phyloP scores from a whole-genome alignment of 2,113 vertebrate species.

The Procavia capensis region DNA sequence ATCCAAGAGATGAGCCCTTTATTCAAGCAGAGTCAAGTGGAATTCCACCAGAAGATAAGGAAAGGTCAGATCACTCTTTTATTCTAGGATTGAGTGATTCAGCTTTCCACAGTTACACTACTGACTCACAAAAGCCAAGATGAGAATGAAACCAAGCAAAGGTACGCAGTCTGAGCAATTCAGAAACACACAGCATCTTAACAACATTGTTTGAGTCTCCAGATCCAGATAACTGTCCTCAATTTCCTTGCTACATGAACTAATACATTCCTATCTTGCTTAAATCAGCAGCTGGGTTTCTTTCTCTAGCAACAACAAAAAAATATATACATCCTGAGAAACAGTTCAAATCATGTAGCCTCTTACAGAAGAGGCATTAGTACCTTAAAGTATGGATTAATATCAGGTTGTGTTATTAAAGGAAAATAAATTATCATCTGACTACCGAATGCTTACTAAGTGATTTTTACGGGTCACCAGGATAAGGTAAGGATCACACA shows the following conservation, averaged over 20 bases:
- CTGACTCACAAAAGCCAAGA: not conserved
- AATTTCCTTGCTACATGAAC: not conserved
- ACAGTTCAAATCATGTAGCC: not conserved
- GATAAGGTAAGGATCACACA: not conserved
- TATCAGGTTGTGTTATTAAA: not conserved
- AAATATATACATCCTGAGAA: not conserved
- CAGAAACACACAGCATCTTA: not conserved
- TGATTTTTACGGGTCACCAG: not conserved
- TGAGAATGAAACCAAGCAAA: not conserved
- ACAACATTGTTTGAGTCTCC: not conserved
- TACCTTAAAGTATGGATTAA: not conserved
- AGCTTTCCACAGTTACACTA: not conserved
- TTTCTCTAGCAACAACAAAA: conserved; percentile 13
- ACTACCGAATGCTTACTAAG: not conserved
- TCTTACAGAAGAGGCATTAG: not conserved
- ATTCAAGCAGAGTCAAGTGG: not conserved
- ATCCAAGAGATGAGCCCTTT: not conserved
- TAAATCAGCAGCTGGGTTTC: not conserved
- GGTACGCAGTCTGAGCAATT: not conserved
- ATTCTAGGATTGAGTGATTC: not conserved
- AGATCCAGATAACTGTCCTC: not conserved
- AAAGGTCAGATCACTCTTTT: not conserved
- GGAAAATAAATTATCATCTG: not conserved
- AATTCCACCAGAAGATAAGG: not conserved
- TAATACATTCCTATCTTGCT: not conserved